These are phyloP conservation scores for Agrilus cyanescens DNA, from an alignment of 2,888 invertebrate species.

Conservation along the genomic window DNA sequence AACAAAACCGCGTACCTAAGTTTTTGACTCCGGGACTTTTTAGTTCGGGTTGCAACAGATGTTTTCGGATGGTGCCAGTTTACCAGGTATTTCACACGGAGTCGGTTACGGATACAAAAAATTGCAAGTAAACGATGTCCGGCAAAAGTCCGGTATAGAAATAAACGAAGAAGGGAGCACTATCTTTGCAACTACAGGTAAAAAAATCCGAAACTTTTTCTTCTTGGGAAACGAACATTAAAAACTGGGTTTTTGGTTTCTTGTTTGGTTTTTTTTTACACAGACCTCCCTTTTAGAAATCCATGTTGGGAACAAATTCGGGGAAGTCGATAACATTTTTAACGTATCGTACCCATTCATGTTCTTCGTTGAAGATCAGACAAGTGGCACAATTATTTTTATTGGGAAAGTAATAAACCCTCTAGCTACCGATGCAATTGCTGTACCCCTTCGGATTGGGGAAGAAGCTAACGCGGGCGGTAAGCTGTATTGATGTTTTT, in stretches of 20 bases:
- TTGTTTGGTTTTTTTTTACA: too few relatives aligned
- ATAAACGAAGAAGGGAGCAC: slow-evolving; percentile 65
- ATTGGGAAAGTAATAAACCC: slow-evolving; percentile 64
- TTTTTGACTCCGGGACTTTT: slow-evolving; percentile 13
- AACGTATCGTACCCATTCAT: slow-evolving; percentile 64
- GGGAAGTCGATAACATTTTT: slow-evolving; percentile 47
- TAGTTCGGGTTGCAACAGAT: slow-evolving; percentile 62
- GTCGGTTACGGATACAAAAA: slow-evolving; percentile 30
- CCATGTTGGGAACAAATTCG: slow-evolving; percentile 61
- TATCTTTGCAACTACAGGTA: slow-evolving; percentile 59
- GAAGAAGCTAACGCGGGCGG: neutral
- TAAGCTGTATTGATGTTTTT: slow-evolving; percentile 1
- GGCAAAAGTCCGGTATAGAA: slow-evolving; percentile 66
- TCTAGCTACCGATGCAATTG: slow-evolving; percentile 23
- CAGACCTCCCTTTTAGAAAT: slow-evolving; percentile 49
- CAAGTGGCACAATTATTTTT: slow-evolving; percentile 59
- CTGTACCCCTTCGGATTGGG: slow-evolving; percentile 15
- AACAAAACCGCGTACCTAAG: neutral
- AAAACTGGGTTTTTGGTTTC: too few relatives aligned
- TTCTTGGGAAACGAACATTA: neutral
- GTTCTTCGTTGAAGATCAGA: slow-evolving; percentile 68
- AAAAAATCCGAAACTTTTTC: neutral
- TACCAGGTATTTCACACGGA: slow-evolving; percentile 55
- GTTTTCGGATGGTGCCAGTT: slow-evolving; percentile 56
- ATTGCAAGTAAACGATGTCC: slow-evolving; percentile 49